A percentile compares a stretch with the other conserved stretches of the same genome.
These are phyloP conservation scores for Brenthis ino DNA, from an alignment of 2,888 invertebrate species.

Conservation along the genomic window DNA sequence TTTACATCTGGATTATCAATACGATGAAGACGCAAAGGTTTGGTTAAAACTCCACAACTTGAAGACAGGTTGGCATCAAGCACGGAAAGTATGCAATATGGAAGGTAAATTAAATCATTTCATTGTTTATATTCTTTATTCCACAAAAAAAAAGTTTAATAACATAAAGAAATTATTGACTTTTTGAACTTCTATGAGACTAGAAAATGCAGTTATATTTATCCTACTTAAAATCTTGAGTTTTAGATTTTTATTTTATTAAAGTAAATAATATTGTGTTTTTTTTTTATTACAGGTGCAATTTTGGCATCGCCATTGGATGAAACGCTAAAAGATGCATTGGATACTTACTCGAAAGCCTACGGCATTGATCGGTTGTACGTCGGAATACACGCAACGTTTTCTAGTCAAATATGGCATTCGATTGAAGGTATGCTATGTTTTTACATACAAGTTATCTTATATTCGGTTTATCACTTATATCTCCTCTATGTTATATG, in stretches of 20 bases:
- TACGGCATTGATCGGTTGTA: constrained; percentile 18
- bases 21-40: constrained; percentile 6
- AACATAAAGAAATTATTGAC: too few species aligned
- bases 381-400: constrained; percentile 40
- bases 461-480: too few species aligned
- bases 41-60: constrained; percentile 1
- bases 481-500: too few species aligned
- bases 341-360: not conserved
- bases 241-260: too few species aligned
- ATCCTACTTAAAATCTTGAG: too few species aligned
- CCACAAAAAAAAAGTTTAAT: not conserved
- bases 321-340: constrained; percentile 8
- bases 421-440: constrained; percentile 40
- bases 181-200: too few species aligned
- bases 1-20: constrained; percentile 9
- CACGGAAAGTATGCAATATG: constrained; percentile 11
- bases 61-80: constrained; percentile 7
- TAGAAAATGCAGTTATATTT: too few species aligned
- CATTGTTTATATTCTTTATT: not conserved
- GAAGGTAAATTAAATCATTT: not conserved
- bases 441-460: too few species aligned
- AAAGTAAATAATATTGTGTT: too few species aligned
- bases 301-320: constrained; percentile 36
- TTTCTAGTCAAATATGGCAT: constrained; percentile 40
- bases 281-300: constrained; percentile 20